A percentile compares a stretch with the other conserved stretches of the same genome.
Evolutionary conservation across 2,888 invertebrate genomes (phyloP).

Genomic region (Drosophila meridiana): DNA sequence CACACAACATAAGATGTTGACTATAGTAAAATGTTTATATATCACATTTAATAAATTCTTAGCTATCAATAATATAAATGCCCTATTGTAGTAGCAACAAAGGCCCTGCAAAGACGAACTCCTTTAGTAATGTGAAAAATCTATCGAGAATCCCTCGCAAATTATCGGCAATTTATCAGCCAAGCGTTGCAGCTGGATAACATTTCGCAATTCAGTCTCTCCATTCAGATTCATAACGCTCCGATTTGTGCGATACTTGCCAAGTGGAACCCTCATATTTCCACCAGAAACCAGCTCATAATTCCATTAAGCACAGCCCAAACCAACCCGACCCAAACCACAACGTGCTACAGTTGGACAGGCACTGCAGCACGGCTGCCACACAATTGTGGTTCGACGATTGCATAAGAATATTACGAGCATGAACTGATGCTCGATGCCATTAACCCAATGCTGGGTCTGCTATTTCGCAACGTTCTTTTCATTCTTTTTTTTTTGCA

Average conservation of each 20-base stretch:
- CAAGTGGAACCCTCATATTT: background rate
- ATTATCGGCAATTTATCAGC: background rate
- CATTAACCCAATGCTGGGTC: constrained; percentile 39
- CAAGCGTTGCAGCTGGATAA: background rate
- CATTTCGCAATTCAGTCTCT: background rate
- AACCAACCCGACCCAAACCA: background rate
- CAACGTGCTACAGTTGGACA: constrained; percentile 22
- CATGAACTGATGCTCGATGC: constrained; percentile 24
- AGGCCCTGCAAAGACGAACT: background rate
- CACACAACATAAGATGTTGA: no score
- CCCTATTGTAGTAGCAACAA: no score
- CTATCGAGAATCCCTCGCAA: background rate
- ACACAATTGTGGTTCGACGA: background rate
- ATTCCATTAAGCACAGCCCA: constrained; percentile 16
- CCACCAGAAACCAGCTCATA: background rate
- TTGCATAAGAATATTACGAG: constrained; percentile 44
- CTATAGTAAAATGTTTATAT: background rate
- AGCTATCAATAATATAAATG: background rate
- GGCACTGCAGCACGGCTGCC: constrained; percentile 26
- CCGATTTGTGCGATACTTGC: background rate
- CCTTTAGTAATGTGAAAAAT: background rate
- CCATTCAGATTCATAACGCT: background rate
- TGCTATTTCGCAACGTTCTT: background rate
- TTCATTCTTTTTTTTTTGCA: background rate
- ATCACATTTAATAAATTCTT: background rate